Evolutionary conservation across 2,797 vertebrate genomes (phyloP).

Genomic region (Aulostomus chinensis): DNA sequence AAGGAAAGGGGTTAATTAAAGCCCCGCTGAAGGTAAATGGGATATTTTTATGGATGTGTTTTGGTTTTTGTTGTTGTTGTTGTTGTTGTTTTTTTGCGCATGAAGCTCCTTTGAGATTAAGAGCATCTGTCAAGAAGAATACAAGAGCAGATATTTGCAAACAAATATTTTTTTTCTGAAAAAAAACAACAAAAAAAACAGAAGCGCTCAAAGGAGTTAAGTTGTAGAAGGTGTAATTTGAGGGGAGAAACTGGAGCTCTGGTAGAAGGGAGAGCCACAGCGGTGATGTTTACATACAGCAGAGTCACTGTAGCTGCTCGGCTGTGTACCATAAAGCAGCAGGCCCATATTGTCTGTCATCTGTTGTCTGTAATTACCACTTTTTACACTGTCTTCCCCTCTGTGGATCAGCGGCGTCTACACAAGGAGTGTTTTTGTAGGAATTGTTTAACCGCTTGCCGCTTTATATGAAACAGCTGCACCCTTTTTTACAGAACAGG

Average conservation of each 20-base stretch:
- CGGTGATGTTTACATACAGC: slow-evolving; percentile 60
- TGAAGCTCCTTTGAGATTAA: slow-evolving; percentile 11
- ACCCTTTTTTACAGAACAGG: slow-evolving; percentile 59
- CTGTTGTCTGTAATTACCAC: slow-evolving; percentile 76
- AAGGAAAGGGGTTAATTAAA: slow-evolving; percentile 65
- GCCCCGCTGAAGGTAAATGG: slow-evolving; percentile 7
- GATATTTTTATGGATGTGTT: slow-evolving; percentile 8
- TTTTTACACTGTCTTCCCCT: slow-evolving; percentile 69
- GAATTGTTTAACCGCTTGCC: slow-evolving; percentile 65
- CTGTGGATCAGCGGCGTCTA: slow-evolving; percentile 61
- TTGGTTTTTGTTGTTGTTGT: slow-evolving; percentile 28
- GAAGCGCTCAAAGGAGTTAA: slow-evolving; percentile 18
- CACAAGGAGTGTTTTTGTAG: slow-evolving; percentile 57
- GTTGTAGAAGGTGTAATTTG: slow-evolving; percentile 37
- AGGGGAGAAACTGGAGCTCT: slow-evolving; percentile 39
- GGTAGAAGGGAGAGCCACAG: slow-evolving; percentile 39
- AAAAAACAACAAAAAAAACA: slow-evolving; percentile 5
- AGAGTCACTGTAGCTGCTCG: slow-evolving; percentile 54
- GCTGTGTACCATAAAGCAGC: slow-evolving; percentile 64
- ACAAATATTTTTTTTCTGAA: slow-evolving; percentile 7
- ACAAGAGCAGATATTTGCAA: not conserved
- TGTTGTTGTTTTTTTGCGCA: slow-evolving; percentile 24
- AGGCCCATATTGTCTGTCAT: slow-evolving; percentile 74
- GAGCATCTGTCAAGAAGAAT: slow-evolving; percentile 19
- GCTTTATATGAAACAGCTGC: slow-evolving; percentile 76